Evolutionary conservation across 2,888 invertebrate species (phyloP).

Genomic region (Heliconius charithonia): DNA sequence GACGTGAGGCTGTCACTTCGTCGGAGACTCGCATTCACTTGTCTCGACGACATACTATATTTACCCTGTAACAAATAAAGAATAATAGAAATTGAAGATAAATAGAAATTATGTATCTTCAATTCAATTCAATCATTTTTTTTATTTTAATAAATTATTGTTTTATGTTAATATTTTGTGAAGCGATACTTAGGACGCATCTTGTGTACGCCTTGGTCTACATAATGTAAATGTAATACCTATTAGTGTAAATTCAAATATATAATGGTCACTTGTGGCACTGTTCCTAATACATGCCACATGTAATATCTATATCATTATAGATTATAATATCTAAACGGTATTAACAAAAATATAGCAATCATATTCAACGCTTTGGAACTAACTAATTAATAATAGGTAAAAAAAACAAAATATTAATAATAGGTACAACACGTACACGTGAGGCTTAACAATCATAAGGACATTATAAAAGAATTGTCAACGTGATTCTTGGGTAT

Average conservation of each 20-base stretch:
- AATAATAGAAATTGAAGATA: too few relatives aligned
- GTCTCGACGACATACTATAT: constrained; percentile 49
- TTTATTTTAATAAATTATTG: too few relatives aligned
- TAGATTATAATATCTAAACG: too few relatives aligned
- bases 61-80: constrained; percentile 55
- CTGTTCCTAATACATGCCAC: not conserved
- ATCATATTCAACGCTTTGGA: not conserved
- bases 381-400: not conserved
- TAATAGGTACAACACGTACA: too few relatives aligned
- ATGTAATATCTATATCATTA: too few relatives aligned
- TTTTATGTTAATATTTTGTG: too few relatives aligned
- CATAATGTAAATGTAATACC: not conserved
- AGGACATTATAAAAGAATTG: not conserved
- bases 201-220: not conserved
- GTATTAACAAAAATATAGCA: too few relatives aligned
- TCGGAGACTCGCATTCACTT: constrained; percentile 47
- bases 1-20: constrained; percentile 61
- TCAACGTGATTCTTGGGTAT: not conserved
- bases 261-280: not conserved
- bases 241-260: not conserved
- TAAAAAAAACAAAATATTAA: not conserved
- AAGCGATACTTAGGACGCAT: too few relatives aligned
- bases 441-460: not conserved
- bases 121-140: not conserved
- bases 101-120: not conserved